A percentile compares a stretch with the other conserved stretches of the same genome.
These are phyloP conservation scores for Peribatodes rhomboidaria DNA, from an alignment of 2,888 invertebrate genomes.

Conservation along the genomic window DNA sequence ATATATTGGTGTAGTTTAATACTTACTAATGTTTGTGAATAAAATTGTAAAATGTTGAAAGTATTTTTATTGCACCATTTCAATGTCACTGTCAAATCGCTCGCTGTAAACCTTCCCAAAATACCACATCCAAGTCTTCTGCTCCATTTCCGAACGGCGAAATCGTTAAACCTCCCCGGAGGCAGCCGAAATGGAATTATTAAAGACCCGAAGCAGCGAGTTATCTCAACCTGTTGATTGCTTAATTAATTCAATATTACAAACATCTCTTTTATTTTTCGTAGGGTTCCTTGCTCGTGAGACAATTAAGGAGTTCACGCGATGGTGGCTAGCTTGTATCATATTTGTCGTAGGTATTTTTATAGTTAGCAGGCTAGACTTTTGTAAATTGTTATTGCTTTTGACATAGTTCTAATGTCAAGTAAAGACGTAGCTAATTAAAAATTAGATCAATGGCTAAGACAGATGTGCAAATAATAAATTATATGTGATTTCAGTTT, in stretches of 20 bases:
- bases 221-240: constrained; percentile 81
- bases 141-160: constrained; percentile 5
- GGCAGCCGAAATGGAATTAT: constrained; percentile 73
- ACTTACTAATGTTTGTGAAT: too few relatives aligned
- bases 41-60: too few relatives aligned
- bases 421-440: too few relatives aligned
- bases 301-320: not conserved
- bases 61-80: not conserved
- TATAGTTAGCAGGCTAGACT: too few relatives aligned
- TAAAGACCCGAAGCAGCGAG: constrained; percentile 67
- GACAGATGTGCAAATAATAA: too few relatives aligned
- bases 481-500: not conserved
- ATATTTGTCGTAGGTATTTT: too few relatives aligned
- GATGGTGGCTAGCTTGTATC: not conserved
- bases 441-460: too few relatives aligned
- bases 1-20: too few relatives aligned
- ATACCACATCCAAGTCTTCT: constrained; percentile 41
- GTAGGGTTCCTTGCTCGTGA: constrained; percentile 48
- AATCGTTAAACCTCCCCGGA: constrained; percentile 65
- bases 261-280: constrained; percentile 57
- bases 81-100: not conserved
- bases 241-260: constrained; percentile 80
- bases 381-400: too few relatives aligned
- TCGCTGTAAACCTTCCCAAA: not conserved
- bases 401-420: too few relatives aligned